A percentile compares a stretch with the other conserved stretches of the same genome.
phyloP scores from a whole-genome alignment of 2,113 vertebrate genomes.

The Upupa epops region DNA sequence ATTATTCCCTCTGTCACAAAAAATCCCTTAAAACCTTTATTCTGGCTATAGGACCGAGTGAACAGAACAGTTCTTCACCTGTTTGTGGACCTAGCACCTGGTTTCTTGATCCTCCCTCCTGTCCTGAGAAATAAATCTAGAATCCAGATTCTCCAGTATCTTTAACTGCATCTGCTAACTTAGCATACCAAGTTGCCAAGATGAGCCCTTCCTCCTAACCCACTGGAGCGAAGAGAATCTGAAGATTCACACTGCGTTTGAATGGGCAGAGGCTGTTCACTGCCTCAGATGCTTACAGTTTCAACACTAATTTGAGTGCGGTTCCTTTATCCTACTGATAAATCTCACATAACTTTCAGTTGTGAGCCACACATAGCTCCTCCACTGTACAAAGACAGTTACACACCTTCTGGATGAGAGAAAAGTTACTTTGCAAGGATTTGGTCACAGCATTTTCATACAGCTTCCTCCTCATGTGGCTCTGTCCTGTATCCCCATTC shows the following conservation, averaged over 20 bases:
- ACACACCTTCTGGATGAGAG: constrained; percentile 84
- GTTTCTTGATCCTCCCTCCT: not conserved
- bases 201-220: not conserved
- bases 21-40: not conserved
- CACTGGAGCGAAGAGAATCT: not conserved
- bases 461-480: constrained; percentile 83
- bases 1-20: not conserved
- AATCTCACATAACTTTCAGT: not conserved
- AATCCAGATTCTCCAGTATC: not conserved
- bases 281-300: not conserved
- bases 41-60: not conserved
- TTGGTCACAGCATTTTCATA: constrained; percentile 84
- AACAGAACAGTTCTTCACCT: not conserved
- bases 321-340: not conserved
- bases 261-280: not conserved
- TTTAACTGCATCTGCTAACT: not conserved
- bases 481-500: constrained; percentile 76
- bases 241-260: not conserved
- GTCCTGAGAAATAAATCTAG: not conserved
- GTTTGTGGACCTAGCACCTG: not conserved
- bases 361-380: not conserved
- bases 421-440: constrained; percentile 84
- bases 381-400: not conserved
- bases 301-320: not conserved
- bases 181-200: not conserved